These are phyloP conservation scores for Mirza zaza DNA, from an alignment of 2,113 vertebrate species.

Conservation along the genomic window DNA sequence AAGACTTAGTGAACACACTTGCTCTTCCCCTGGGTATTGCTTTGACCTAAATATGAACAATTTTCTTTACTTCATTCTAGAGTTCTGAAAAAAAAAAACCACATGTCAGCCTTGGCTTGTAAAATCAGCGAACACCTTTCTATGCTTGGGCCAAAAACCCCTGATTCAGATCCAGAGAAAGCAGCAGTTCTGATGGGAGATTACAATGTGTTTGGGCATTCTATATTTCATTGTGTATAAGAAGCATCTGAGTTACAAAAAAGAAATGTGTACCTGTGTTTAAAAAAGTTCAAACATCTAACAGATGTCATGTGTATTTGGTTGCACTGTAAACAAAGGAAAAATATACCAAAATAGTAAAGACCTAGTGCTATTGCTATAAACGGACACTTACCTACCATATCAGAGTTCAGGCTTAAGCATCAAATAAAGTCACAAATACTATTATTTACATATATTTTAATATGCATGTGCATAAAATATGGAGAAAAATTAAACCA, in stretches of 20 bases:
- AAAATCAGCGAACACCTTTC: constrained; percentile 82
- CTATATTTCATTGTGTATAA: constrained; percentile 65
- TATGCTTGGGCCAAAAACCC: constrained; percentile 76
- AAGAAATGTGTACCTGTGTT: constrained; percentile 43
- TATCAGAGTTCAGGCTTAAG: not conserved
- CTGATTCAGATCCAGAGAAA: constrained; percentile 81
- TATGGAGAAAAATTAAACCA: constrained; percentile 18
- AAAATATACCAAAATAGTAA: not conserved
- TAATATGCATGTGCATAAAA: not conserved
- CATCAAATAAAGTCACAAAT: constrained; percentile 23
- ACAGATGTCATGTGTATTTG: not conserved
- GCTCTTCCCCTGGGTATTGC: constrained; percentile 2
- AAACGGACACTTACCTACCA: not conserved
- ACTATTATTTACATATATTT: not conserved
- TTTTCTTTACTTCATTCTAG: constrained; percentile 66
- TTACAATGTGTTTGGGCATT: constrained; percentile 82
- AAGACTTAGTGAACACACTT: constrained; percentile 2
- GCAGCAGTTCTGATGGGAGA: constrained; percentile 79
- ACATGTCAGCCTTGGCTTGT: constrained; percentile 77
- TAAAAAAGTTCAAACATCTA: constrained; percentile 30
- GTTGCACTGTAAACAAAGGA: constrained; percentile 23
- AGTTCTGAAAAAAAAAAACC: constrained; percentile 48
- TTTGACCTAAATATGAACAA: constrained; percentile 68
- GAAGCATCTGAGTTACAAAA: constrained; percentile 70
- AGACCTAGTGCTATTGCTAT: not conserved